These are phyloP conservation scores for Platichthys flesus DNA, from an alignment of 2,113 vertebrate species.

Conservation along the genomic window DNA sequence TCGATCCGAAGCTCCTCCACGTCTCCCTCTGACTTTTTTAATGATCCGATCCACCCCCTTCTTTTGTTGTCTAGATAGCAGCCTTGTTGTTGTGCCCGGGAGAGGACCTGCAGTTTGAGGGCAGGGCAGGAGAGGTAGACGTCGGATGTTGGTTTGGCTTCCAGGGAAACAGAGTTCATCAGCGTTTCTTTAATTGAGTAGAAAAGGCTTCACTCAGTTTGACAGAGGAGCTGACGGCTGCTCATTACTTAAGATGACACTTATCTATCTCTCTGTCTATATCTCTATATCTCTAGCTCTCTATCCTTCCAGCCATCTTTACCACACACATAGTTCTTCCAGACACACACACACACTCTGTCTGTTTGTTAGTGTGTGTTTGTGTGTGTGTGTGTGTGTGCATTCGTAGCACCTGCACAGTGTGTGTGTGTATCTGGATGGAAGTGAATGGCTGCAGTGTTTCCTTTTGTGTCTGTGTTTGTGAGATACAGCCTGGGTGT, in stretches of 20 bases:
- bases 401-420: not conserved
- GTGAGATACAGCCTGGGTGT: slow-evolving; percentile 4
- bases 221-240: too few species aligned
- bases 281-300: not conserved
- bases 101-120: slow-evolving; percentile 21
- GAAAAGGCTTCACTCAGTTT: not conserved
- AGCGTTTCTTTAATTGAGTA: slow-evolving; percentile 14
- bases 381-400: slow-evolving; percentile 13
- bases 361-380: slow-evolving; percentile 9
- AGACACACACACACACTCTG: too few species aligned
- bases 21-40: not conserved
- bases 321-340: too few species aligned
- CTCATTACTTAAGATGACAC: too few species aligned
- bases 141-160: slow-evolving; percentile 32
- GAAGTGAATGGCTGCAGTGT: not conserved
- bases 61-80: slow-evolving; percentile 8
- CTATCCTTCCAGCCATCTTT: not conserved
- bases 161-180: slow-evolving; percentile 43
- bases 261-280: slow-evolving; percentile 5
- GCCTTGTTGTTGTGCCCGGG: slow-evolving; percentile 16
- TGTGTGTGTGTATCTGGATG: not conserved
- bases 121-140: not conserved
- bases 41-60: not conserved
- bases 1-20: not conserved
- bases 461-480: not conserved